These are phyloP conservation scores for Tauraco erythrolophus DNA, from an alignment of 2,113 vertebrate species.

Conservation along the genomic window DNA sequence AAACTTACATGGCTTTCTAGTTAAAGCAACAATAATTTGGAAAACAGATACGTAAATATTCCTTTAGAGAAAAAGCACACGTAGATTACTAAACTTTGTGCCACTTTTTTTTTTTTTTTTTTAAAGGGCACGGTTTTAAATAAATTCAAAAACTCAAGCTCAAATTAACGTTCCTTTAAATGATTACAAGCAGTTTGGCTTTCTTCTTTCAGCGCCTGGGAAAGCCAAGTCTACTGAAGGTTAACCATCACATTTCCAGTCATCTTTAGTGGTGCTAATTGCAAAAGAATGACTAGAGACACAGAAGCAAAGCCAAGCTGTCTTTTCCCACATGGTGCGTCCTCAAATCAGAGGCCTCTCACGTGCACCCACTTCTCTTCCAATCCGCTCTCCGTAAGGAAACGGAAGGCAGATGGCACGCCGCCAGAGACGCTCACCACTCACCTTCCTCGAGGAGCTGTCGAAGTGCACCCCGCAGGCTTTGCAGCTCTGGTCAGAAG, in stretches of 20 bases:
- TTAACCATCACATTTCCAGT: neutral
- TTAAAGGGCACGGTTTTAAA: neutral
- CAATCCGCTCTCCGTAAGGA: neutral
- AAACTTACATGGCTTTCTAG: neutral
- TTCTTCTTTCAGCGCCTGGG: neutral
- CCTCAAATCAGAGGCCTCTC: neutral
- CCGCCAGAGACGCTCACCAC: neutral
- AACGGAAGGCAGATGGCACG: neutral
- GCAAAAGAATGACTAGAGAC: neutral
- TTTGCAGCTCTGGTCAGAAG: conserved; percentile 82
- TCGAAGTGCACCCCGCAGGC: conserved; percentile 82
- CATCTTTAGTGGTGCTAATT: neutral
- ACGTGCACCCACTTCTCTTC: fast-evolving
- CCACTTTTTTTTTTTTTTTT: neutral
- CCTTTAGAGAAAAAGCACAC: neutral
- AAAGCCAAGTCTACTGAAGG: neutral
- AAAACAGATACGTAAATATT: neutral
- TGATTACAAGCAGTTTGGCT: neutral
- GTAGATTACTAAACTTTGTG: neutral
- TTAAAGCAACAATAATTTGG: neutral
- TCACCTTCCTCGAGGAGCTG: conserved; percentile 83
- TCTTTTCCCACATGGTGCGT: neutral
- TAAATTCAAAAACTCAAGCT: neutral
- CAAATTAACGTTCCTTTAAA: neutral
- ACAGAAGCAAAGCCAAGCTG: neutral